Conservation (phyloP, 2,113 vertebrate species). For the Piaya cayana region DNA sequence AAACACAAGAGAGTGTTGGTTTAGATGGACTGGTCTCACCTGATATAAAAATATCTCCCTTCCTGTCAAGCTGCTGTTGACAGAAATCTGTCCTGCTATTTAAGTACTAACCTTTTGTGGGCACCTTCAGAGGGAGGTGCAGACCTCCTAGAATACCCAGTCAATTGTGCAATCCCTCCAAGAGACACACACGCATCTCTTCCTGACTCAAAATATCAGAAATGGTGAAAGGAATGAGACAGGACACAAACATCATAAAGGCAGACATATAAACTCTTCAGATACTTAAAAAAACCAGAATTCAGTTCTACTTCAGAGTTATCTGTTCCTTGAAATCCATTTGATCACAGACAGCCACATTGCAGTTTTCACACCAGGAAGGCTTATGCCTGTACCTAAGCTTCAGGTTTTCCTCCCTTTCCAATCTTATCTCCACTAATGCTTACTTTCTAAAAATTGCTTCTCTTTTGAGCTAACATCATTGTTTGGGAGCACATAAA, state of each 20-base stretch:
- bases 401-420: background rate
- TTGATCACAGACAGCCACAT: background rate
- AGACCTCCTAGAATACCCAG: background rate
- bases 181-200: background rate
- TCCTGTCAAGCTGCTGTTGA: background rate
- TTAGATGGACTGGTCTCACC: background rate
- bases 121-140: background rate
- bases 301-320: background rate
- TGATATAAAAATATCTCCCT: background rate
- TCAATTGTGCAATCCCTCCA: background rate
- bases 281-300: background rate
- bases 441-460: background rate
- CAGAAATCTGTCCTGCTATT: background rate
- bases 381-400: background rate
- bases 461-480: background rate
- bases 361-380: background rate
- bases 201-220: background rate
- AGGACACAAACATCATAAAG: background rate
- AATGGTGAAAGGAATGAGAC: background rate
- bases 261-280: background rate
- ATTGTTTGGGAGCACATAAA: background rate
- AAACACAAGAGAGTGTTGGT: background rate
- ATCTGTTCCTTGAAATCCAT: background rate
- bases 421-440: background rate
- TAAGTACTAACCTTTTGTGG: background rate